Evolutionary conservation across 2,888 invertebrate genomes (phyloP).

Genomic region (Hirudinaria manillensis): DNA sequence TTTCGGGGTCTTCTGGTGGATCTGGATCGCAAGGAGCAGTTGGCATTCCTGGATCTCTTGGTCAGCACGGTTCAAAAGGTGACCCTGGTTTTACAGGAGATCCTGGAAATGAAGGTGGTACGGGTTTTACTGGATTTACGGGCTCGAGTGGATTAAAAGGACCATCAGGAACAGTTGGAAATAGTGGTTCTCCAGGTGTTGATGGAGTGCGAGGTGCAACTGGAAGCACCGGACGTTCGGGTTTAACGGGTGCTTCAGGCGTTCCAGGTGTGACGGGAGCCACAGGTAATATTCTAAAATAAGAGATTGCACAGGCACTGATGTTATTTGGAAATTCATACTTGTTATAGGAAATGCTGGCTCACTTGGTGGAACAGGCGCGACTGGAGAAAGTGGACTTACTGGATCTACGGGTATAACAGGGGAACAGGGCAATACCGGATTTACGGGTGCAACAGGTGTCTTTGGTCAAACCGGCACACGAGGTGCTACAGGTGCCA

Average conservation of each 20-base stretch:
- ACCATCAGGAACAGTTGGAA: not conserved
- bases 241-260: no score
- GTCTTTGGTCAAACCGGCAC: constrained; percentile 15
- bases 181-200: not conserved
- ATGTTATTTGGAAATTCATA: no score
- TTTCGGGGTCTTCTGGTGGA: constrained; percentile 33
- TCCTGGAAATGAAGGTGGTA: constrained; percentile 21
- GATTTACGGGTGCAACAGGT: constrained; percentile 23
- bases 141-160: constrained; percentile 19
- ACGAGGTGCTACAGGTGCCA: not conserved
- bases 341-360: no score
- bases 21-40: constrained; percentile 12
- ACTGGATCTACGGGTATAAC: not conserved
- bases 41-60: not conserved
- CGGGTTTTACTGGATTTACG: constrained; percentile 16
- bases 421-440: not conserved
- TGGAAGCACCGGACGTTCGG: no score
- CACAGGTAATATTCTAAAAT: no score
- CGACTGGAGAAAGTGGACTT: not conserved
- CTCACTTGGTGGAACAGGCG: no score
- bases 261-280: no score
- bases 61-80: constrained; percentile 3
- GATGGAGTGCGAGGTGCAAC: no score
- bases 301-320: no score
- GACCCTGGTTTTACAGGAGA: constrained; percentile 19